Percentiles rank a stretch among this genome's conserved stretches.
Evolutionary conservation across 2,797 vertebrate species (phyloP).

Genomic region (Urocyon cinereoargenteus): DNA sequence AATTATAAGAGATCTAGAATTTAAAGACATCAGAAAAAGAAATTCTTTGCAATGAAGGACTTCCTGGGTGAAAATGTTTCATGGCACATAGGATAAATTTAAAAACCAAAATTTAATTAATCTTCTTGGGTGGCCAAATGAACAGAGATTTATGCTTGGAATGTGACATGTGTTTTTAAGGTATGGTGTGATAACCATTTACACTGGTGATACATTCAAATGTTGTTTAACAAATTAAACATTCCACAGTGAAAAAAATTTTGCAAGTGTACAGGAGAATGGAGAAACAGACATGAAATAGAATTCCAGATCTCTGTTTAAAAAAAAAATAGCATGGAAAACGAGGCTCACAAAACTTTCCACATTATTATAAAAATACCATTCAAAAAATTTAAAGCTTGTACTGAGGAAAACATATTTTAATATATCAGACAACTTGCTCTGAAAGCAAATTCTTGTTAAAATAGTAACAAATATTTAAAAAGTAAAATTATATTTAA

Average conservation of each 20-base stretch:
- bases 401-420: slow-evolving; percentile 78
- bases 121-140: slow-evolving; percentile 61
- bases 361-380: slow-evolving; percentile 67
- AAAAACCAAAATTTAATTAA: slow-evolving; percentile 34
- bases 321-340: slow-evolving; percentile 59
- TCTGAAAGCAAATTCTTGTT: slow-evolving; percentile 79
- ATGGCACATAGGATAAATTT: slow-evolving; percentile 15
- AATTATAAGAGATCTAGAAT: slow-evolving; percentile 71
- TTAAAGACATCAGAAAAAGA: slow-evolving; percentile 48
- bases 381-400: slow-evolving; percentile 76
- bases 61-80: slow-evolving; percentile 74
- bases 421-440: slow-evolving; percentile 81
- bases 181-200: slow-evolving; percentile 19
- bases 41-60: slow-evolving; percentile 74
- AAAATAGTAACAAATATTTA: slow-evolving; percentile 85
- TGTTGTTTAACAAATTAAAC: slow-evolving; percentile 72
- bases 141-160: slow-evolving; percentile 69
- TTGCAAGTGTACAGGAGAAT: neutral
- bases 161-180: slow-evolving; percentile 68
- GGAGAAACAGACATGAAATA: slow-evolving; percentile 60
- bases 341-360: slow-evolving; percentile 3
- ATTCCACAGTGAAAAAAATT: neutral
- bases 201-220: slow-evolving; percentile 44
- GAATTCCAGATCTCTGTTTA: slow-evolving; percentile 58
- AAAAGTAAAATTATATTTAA: slow-evolving; percentile 85